Base-by-base conservation (phyloP, 2,888 invertebrate genomes). In the Chrysodeixis includens region DNA sequence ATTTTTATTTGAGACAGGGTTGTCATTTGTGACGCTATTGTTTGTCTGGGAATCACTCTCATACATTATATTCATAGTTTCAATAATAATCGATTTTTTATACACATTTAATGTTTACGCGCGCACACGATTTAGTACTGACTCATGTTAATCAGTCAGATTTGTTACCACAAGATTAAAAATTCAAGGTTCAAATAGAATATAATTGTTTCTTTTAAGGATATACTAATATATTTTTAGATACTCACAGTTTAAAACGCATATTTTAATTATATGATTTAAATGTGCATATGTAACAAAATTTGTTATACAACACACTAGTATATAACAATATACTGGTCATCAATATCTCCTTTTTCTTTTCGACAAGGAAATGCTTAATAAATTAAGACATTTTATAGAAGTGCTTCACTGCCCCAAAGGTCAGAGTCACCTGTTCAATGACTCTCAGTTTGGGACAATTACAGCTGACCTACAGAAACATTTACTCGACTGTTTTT, bases 391-490 rank as follows among this genome's bases (percentile, higher is more conserved):
- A n/a, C n/a, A n/a, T 76, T 72, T 76, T 77, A 62, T 30, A 0
- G 16, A 32, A 30, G 40, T 59, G 16, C 56, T 26, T 16, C n/a
- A 44, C 57, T 16, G 12, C 30, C 35, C 51, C 40, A 64, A 69
- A 78, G 77, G 74, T 55, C 55, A 59, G 40, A 56, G 12, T n/a
- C 70, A 67, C 67, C 62, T 64, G 73, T 69, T 65, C 44, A 73
- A 71, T 76, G 59, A 54, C 65, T 71, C 30, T 71, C 30, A 56
- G 35, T 35, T 60, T 61, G 60, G 58, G 62, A 58, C 54, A 54
- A 54, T 61, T 54, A 30, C 51, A 20, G 10, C 2, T 53, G 60
- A 53, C 53, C 60, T 60, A 53, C 53, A 49, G 44, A 49, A 26
- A 12, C 32, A 18, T 30, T 18, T 49, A 18, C 52, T 26, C 35